A percentile compares a stretch with the other conserved stretches of the same genome.
Conservation (phyloP, 2,888 invertebrate genomes). For the Lobophora halterata region DNA sequence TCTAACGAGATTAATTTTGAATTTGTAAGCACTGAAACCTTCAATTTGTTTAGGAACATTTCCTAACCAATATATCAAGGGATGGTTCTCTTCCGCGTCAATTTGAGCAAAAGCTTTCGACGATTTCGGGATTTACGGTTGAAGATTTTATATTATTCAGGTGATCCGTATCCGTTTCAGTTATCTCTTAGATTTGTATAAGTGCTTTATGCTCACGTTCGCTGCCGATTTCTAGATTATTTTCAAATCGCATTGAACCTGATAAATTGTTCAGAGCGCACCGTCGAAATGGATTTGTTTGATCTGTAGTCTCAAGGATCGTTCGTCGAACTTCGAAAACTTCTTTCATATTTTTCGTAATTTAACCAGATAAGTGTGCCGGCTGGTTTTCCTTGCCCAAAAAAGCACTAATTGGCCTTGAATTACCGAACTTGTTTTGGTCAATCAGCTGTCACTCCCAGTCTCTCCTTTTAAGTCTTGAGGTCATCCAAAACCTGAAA, state of each 20-base stretch:
- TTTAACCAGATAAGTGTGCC: conserved; percentile 4
- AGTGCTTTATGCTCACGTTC: conserved; percentile 2
- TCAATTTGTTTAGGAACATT: conserved; percentile 11
- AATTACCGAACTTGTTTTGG: conserved; percentile 27
- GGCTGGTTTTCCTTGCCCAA: conserved; percentile 13
- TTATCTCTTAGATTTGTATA: conserved; percentile 14
- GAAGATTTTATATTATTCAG: conserved; percentile 26
- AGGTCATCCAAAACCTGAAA: conserved; percentile 17
- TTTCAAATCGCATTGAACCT: conserved; percentile 23
- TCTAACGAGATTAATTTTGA: conserved; percentile 10
- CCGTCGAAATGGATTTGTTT: conserved; percentile 18
- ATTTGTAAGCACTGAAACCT: conserved; percentile 9
- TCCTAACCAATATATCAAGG: conserved; percentile 12
- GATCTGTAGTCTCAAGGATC: conserved; percentile 11
- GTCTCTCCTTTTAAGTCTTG: conserved; percentile 23
- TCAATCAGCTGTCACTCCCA: conserved; percentile 20
- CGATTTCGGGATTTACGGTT: conserved; percentile 14
- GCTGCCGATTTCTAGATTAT: conserved; percentile 15
- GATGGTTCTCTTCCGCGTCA: conserved; percentile 7
- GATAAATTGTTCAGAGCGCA: conserved; percentile 11
- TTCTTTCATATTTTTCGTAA: conserved; percentile 4
- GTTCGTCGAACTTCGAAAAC: not conserved
- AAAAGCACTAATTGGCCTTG: conserved; percentile 21
- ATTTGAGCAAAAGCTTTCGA: conserved; percentile 22
- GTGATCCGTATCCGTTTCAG: conserved; percentile 14